Conservation (phyloP, 2,797 vertebrate species). For the Phaenicophaeus curvirostris region DNA sequence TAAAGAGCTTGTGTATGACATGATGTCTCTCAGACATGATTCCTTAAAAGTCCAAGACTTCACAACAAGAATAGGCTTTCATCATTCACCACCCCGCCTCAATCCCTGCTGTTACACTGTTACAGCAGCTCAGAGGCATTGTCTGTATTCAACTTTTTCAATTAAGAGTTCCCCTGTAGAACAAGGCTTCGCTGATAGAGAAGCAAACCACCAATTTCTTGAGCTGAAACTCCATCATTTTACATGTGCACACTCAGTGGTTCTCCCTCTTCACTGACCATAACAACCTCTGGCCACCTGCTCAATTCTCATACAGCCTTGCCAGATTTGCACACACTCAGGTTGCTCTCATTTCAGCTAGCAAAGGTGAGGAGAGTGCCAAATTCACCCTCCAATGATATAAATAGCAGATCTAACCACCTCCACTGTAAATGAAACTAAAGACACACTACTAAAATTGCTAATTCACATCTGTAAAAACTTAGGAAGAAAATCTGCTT, state of each 20-base stretch:
- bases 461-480: neutral
- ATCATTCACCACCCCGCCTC: neutral
- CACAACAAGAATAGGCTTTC: neutral
- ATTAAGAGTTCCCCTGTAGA: neutral
- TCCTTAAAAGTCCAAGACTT: neutral
- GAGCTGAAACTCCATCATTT: neutral
- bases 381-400: neutral
- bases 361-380: neutral
- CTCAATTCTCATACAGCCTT: neutral
- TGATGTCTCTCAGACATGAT: neutral
- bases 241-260: accelerated
- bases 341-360: neutral
- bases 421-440: neutral
- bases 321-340: neutral
- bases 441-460: neutral
- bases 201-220: neutral
- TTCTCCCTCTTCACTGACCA: neutral
- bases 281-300: neutral
- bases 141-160: neutral
- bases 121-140: neutral
- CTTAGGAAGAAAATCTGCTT: neutral
- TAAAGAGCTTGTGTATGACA: accelerated
- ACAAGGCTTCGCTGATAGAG: neutral
- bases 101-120: neutral
- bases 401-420: neutral